phyloP scores from a whole-genome alignment of 2,113 vertebrate species.

The Neomonachus schauinslandi region DNA sequence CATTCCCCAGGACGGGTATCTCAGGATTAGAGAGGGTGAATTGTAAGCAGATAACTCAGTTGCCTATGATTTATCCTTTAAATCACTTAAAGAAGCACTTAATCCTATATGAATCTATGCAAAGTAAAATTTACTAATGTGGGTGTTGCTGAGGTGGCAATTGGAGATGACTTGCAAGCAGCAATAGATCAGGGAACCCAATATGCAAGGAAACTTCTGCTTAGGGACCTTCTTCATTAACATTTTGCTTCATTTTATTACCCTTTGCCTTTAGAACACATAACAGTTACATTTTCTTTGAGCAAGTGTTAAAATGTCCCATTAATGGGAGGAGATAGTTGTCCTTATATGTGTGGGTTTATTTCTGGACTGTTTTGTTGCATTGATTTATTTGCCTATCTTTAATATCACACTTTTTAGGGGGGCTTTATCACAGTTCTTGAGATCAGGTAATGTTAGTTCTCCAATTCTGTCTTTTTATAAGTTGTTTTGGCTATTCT shows the following conservation, averaged over 20 bases:
- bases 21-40: background rate
- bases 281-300: background rate
- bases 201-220: background rate
- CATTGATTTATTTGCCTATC: background rate
- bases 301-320: background rate
- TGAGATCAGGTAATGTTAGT: background rate
- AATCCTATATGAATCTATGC: slow-evolving; percentile 12
- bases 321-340: background rate
- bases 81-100: background rate
- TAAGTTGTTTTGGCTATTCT: background rate
- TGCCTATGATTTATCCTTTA: background rate
- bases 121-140: background rate
- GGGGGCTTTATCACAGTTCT: background rate
- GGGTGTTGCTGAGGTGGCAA: background rate
- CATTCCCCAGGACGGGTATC: background rate
- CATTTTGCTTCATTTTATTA: background rate
- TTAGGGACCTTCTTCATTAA: background rate
- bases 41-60: background rate
- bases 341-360: background rate
- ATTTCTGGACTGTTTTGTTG: background rate
- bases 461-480: background rate
- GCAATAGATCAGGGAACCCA: background rate
- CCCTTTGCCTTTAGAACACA: background rate
- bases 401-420: background rate
- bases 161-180: background rate